Base-by-base conservation (phyloP, 2,888 invertebrate genomes). In the Nysson spinosus region DNA sequence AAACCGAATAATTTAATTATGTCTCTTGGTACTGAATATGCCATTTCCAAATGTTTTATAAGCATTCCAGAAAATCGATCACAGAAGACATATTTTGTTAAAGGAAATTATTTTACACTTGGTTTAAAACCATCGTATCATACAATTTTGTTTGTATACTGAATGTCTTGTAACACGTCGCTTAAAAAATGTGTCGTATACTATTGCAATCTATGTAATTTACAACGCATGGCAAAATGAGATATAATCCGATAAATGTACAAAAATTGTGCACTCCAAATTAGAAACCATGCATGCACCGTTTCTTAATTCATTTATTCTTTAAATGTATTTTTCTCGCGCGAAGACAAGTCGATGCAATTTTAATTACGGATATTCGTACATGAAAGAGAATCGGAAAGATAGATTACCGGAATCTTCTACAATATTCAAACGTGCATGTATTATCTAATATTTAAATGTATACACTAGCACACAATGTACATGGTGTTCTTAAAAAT, bases 161-260 rank as follows among this genome's bases (percentile, higher is more conserved):
- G 4, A 26, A 39, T 44, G 60, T 63, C 16, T 60, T 5, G 24
- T 19, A 20, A 46, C 9, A 6, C 3, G n/a, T 44, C 6, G 63
- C 63, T 63, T 64, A 49, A 32, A 3, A 17, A 16, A 55, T 50
- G 32, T 32, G 20, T n/a, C n/a, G n/a, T 50, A 50, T 28, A 40
- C 47, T 39, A 14, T 32, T 35, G 16, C 14, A 22, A 14, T 16
- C 11, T 9, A 7, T 11, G 19, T n/a, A n/a, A n/a, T 60, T 6
- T 4, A 0, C 32, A 37, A n/a, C n/a, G 52, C 46, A 51, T 60
- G 52, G 37, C 26, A 24, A 30, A 22, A 34, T 32, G 7, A 6
- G 3, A 6, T n/a, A 16, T 43, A 16, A 12, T 44, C n/a, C 28
- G 14, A 34, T 16, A 37, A 26, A 22, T 19, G 46, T 20, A 24